Percentiles rank a stretch among this genome's conserved stretches.
Conservation (phyloP, 2,797 vertebrate species). For the Sebastes iracundus region DNA sequence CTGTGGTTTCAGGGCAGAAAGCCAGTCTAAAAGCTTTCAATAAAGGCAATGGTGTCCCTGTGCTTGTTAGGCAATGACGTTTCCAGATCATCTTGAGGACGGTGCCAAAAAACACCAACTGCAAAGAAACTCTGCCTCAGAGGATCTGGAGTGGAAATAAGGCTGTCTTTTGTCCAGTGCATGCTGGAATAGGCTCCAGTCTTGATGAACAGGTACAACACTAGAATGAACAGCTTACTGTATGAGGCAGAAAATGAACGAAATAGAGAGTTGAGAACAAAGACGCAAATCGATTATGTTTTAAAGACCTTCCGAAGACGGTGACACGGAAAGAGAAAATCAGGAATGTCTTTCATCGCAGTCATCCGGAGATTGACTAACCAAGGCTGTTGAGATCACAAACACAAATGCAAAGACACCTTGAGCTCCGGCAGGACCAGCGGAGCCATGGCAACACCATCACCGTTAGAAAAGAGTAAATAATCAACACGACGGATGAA, state of each 20-base stretch:
- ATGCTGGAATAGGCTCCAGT: neutral
- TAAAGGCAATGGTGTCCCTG: neutral
- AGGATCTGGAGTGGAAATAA: neutral
- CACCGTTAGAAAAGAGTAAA: conserved; percentile 5
- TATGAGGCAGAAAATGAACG: neutral
- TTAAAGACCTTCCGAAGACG: neutral
- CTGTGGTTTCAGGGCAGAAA: neutral
- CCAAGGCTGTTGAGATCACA: neutral
- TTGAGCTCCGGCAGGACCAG: conserved; percentile 12
- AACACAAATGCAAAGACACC: conserved; percentile 16
- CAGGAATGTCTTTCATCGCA: neutral
- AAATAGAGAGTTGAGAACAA: neutral
- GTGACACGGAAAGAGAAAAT: neutral
- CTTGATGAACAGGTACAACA: neutral
- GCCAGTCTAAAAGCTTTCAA: neutral
- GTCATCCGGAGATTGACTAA: neutral
- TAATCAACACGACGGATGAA: conserved; percentile 29
- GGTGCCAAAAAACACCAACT: neutral
- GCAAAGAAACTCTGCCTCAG: neutral
- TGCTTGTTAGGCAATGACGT: neutral
- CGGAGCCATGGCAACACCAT: conserved; percentile 34
- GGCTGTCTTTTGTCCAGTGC: neutral
- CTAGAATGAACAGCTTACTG: neutral
- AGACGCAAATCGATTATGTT: too few relatives aligned
- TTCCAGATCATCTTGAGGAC: neutral